phyloP scores from a whole-genome alignment of 2,113 vertebrate species.

The Tauraco erythrolophus region DNA sequence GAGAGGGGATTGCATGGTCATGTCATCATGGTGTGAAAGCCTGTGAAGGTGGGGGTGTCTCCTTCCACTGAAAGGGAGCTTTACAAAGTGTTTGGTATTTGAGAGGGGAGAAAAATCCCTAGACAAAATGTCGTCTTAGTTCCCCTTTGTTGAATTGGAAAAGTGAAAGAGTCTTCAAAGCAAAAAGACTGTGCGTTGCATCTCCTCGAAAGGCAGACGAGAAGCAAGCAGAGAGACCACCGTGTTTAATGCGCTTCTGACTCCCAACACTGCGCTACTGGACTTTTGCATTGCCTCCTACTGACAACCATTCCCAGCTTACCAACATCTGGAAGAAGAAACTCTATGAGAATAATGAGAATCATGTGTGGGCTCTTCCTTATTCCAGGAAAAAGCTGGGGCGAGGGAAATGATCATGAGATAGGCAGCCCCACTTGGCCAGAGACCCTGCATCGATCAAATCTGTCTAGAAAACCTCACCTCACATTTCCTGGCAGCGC shows the following conservation, averaged over 20 bases:
- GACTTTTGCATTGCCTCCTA: not conserved
- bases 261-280: not conserved
- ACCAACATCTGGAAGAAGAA: not conserved
- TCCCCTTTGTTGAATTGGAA: not conserved
- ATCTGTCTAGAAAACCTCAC: not conserved
- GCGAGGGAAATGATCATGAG: fast-evolving
- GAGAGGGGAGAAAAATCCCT: not conserved
- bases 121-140: not conserved
- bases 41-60: not conserved
- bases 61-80: not conserved
- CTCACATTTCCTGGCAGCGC: not conserved
- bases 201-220: not conserved
- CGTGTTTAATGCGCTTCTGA: not conserved
- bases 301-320: not conserved
- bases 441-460: not conserved
- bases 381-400: not conserved
- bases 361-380: not conserved
- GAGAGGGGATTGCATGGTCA: not conserved
- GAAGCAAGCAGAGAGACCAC: not conserved
- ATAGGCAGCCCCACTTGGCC: not conserved
- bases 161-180: not conserved
- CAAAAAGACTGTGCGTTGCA: not conserved
- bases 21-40: not conserved
- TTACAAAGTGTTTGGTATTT: not conserved
- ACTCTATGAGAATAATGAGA: not conserved